Evolutionary conservation across 1,140 invertebrate species (phyloP).

Genomic region (Leptinotarsa defecta): DNA sequence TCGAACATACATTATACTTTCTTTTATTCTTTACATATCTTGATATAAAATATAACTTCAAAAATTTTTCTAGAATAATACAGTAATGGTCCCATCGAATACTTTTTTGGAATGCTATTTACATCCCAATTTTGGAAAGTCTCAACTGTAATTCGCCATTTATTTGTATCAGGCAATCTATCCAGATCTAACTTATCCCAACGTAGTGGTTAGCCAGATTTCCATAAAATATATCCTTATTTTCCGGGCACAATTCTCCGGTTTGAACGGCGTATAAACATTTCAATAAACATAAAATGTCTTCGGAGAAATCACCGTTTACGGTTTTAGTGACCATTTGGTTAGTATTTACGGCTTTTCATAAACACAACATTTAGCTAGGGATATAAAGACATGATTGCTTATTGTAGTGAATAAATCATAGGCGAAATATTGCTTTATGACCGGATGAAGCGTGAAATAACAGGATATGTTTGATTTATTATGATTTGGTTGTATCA

Average conservation of each 20-base stretch:
- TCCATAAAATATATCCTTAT: conserved; percentile 18
- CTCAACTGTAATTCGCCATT: too few relatives aligned
- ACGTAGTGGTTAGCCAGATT: conserved; percentile 20
- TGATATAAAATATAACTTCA: too few relatives aligned
- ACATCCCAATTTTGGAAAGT: too few relatives aligned
- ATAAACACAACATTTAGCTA: conserved; percentile 6
- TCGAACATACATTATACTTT: too few relatives aligned
- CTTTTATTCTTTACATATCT: too few relatives aligned
- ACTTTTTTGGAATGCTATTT: too few relatives aligned
- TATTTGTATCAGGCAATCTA: too few relatives aligned
- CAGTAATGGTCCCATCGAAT: too few relatives aligned
- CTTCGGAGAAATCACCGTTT: conserved; percentile 16
- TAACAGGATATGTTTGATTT: too few relatives aligned
- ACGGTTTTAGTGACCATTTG: conserved; percentile 18
- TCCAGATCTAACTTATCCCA: too few relatives aligned
- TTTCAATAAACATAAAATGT: conserved; percentile 22
- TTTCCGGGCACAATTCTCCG: not conserved
- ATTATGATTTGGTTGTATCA: too few relatives aligned
- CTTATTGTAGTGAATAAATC: conserved; percentile 13
- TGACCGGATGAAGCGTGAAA: not conserved
- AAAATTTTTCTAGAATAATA: too few relatives aligned
- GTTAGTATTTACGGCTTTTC: conserved; percentile 11
- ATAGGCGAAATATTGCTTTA: not conserved
- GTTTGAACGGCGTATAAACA: conserved; percentile 9
- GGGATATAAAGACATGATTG: conserved; percentile 18